Conservation (phyloP, 2,113 vertebrate species). For the Sceloporus tristichus region DNA sequence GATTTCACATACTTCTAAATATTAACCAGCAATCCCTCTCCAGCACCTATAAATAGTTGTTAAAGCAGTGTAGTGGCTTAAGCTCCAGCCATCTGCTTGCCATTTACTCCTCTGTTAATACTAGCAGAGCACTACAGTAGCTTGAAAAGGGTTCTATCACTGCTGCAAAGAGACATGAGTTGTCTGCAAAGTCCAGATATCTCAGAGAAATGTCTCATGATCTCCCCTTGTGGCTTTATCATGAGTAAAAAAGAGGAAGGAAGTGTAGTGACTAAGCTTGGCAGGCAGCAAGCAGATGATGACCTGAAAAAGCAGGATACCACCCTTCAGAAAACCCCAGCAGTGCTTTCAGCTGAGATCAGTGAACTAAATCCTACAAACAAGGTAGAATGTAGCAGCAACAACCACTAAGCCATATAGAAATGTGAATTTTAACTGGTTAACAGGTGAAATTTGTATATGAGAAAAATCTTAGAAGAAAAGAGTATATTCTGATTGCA, state of each 20-base stretch:
- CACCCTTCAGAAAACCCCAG: background rate
- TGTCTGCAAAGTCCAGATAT: background rate
- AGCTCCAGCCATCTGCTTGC: background rate
- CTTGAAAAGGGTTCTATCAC: background rate
- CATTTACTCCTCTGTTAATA: background rate
- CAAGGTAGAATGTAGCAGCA: background rate
- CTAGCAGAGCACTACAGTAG: background rate
- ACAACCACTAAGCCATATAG: background rate
- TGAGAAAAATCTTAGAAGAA: background rate
- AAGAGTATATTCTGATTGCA: background rate
- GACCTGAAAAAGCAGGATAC: slow-evolving; percentile 3
- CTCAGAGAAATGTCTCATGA: background rate
- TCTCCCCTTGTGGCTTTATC: slow-evolving; percentile 10
- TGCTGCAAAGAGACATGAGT: background rate
- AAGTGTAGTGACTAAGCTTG: background rate
- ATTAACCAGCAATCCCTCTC: background rate
- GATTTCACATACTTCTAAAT: background rate
- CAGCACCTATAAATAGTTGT: background rate
- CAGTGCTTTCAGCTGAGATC: background rate
- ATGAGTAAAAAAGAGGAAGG: background rate
- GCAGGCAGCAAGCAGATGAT: background rate
- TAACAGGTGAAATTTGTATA: background rate
- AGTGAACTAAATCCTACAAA: background rate
- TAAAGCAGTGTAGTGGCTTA: background rate
- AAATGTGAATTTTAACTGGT: background rate